Base-by-base conservation (phyloP, 2,888 invertebrate species). In the Agriotes lineatus region DNA sequence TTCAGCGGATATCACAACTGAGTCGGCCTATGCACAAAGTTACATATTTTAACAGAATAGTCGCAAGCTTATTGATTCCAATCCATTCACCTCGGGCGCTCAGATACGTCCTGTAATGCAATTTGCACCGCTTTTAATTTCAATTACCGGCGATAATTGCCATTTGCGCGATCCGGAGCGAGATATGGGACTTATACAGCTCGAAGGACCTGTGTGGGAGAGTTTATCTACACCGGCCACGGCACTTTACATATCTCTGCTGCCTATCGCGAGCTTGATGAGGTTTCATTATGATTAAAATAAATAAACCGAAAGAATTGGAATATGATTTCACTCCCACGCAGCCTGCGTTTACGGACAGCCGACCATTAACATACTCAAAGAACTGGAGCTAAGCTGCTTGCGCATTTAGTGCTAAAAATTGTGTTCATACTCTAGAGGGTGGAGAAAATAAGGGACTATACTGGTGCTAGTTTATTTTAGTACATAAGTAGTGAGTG, bases 141-240 rank as follows among this genome's bases (percentile, higher is more conserved):
- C 56, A 64, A 64, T 64, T 64, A 57, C 54, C 33, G 25, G 19
- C 54, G 57, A 64, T 64, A 64, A 64, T 64, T 64, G 57, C 57
- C 37, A 48, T 57, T 64, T 64, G 42, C 57, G 37, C 35, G 44
- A 57, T 56, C 18, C 18, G 12, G 33, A 33, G 52, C 33, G 33
- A 48, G 52, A 52, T 52, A 52, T 18, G 18, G n/a, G 19, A 33
- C 18, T 16, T 33, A 30, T 57, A 44, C 57, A 35, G 44, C 64
- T 64, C 14, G 18, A 57, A 45, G 52, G 44, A 54, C 25, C 14
- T 48, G 64, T 45, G 56, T 64, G 64, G 64, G 64, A 56, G 54
- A 52, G 42, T 58, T 58, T 44, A 58, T 58, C 42, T 42, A 25
- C 44, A 42, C 56, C 33, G 33, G 30, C 18, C 30, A 18, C 33